Base-by-base conservation (phyloP, 2,888 invertebrate genomes). In the Synergus umbraculus region DNA sequence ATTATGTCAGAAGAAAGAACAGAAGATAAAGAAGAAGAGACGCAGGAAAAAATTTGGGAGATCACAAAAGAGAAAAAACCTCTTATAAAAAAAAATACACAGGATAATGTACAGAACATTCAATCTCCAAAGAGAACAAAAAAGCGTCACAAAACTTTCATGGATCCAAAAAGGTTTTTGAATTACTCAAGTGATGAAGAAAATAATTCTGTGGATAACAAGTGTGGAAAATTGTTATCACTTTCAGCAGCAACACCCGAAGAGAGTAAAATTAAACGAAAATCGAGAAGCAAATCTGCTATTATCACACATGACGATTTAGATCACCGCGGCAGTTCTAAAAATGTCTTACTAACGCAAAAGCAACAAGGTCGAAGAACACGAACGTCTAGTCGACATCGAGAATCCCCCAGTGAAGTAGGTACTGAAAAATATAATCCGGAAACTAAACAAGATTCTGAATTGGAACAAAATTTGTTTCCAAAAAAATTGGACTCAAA, bases 151-250 rank as follows among this genome's bases (percentile, higher is more conserved):
- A 60, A 60, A 22, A 22, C 9, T 22, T 3, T 60, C n/a, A 1
- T 10, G 18, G 58, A 60, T n/a, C 18, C 0, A 1, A n/a, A 10
- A 22, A 60, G 18, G 10, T 85, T 86, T 13, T 86, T 83, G 0
- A 86, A 86, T 4, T 90, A 90, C 58, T 89, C 90, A 7, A 90
- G 90, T 46, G 90, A 90, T 12, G 78, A 80, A 65, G 89, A 90
- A 29, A 78, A 84, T 37, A 81, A 78, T 4, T 63, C 77, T 4
- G 82, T 58, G 41, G 66, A 79, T 9, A 41, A 80, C 7, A 29
- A 81, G n/a, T 77, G 82, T 5, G 80, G 82, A 18, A 73, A n/a
- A 12, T 9, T 22, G 0, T 22, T 0, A 60, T 60, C 22, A n/a
- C 2, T 15, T n/a, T 5, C 7, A 54, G 12, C 54, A 54, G 54